Conservation (phyloP, 1,140 invertebrate species). For the Panagrolaimus sp. region DNA sequence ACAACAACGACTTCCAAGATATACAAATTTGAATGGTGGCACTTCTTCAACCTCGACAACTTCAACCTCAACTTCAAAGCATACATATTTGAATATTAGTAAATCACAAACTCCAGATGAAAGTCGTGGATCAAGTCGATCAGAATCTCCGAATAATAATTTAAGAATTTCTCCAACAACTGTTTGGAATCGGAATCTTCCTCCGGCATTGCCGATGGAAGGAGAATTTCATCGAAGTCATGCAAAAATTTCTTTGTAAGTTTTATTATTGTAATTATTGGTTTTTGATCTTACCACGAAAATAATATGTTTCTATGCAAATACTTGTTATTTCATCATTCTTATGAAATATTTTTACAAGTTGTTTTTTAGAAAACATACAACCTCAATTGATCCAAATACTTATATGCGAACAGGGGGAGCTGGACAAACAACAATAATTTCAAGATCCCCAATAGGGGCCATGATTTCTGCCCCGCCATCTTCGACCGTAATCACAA, state of each 20-base stretch:
- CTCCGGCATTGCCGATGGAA: not conserved
- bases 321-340: too few relatives aligned
- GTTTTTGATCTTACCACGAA: too few relatives aligned
- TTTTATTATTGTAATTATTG: not conserved
- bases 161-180: not conserved
- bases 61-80: not conserved
- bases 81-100: not conserved
- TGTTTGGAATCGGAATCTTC: not conserved
- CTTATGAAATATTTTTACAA: too few relatives aligned
- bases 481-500: not conserved
- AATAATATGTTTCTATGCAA: too few relatives aligned
- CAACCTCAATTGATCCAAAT: conserved; percentile 4
- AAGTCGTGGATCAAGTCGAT: not conserved
- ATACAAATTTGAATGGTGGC: conserved; percentile 7
- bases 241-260: conserved; percentile 13
- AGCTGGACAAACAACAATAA: not conserved
- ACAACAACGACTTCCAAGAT: conserved; percentile 6
- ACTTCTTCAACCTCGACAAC: not conserved
- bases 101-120: conserved; percentile 1
- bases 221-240: conserved; percentile 13
- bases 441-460: not conserved
- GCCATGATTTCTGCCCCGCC: conserved; percentile 4
- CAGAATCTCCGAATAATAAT: not conserved
- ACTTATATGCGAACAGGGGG: not conserved
- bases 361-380: conserved; percentile 5